phyloP scores from a whole-genome alignment of 1,140 invertebrate species.

The Cotesia vestalis region DNA sequence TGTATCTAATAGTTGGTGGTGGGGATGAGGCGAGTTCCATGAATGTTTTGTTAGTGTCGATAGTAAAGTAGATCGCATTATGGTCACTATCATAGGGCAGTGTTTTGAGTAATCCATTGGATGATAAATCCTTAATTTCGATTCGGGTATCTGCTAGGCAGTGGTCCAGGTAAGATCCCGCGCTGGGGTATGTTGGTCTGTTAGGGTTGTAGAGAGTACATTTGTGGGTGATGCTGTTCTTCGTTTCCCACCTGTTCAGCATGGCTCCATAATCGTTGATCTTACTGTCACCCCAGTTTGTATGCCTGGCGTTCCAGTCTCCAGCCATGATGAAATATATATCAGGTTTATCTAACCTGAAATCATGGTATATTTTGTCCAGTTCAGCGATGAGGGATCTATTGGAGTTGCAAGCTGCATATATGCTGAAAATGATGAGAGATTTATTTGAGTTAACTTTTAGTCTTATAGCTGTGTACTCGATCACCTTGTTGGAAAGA shows the following conservation, averaged over 20 bases:
- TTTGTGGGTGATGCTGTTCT: conserved; percentile 8
- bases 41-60: not conserved
- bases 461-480: conserved; percentile 52
- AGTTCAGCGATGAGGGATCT: conserved; percentile 6
- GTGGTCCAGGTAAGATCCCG: conserved; percentile 19
- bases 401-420: not conserved
- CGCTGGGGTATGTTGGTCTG: conserved; percentile 1
- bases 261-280: conserved; percentile 11
- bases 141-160: conserved; percentile 16
- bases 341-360: conserved; percentile 17
- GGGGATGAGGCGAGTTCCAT: not conserved
- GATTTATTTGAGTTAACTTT: not conserved
- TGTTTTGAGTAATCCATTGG: not conserved
- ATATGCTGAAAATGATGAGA: conserved; percentile 13
- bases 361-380: conserved; percentile 3
- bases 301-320: conserved; percentile 28
- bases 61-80: not conserved
- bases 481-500: not conserved
- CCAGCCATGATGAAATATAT: conserved; percentile 32
- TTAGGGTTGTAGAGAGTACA: not conserved
- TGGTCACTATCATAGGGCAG: not conserved
- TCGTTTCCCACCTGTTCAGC: conserved; percentile 7
- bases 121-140: not conserved
- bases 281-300: conserved; percentile 16
- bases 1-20: not conserved